Evolutionary conservation across 92 coral and sea anemone species (phyloP), one percentile per base, ranked within the genome.

Genomic region (Phymanthus crucifer): DNA sequence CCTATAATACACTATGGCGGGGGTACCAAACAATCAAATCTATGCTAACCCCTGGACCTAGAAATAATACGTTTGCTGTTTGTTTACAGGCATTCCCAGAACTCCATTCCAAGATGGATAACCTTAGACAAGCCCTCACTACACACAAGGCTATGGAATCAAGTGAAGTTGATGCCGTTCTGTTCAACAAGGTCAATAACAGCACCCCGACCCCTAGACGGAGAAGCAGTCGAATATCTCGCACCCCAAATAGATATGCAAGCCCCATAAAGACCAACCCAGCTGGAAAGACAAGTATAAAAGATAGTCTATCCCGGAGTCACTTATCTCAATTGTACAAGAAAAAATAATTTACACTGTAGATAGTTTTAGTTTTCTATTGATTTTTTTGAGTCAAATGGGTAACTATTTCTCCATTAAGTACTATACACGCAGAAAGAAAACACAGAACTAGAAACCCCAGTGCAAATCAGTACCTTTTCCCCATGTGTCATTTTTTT

Each of bases 51-150:
- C 45, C 47, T 11, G 3, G 10, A 33, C 33, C n/a, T 17, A 29
- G 61, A 38, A 14, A 33, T 9, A 26, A 29, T 31, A 12, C 5
- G 27, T 0, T 32, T 78, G 26, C 16, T 33, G 37, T 70, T 54
- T 18, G 1, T 31, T 75, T 76, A 10, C 70, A 93, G 97, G 84
- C 82, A 18, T 79, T 93, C 23, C 92, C 92, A 46, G 90, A 85
- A 21, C 67, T 79, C 36, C 82, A 83, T 40, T 71, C 68, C 17
- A 90, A 93, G 71, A 75, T 70, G 9, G 77, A 79, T 52, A 74
- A 87, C 45, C 82, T 90, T 8, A 86, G 71, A 32, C 83, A 87
- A 14, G 97, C 85, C 26, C 78, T 87, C 2, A 58, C 72, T 57
- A 70, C 79, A 37, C 90, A 85, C 23, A 73, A 83, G 29, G 83